phyloP scores from a whole-genome alignment of 2,888 invertebrate genomes.

The Epistrophe eligans region DNA sequence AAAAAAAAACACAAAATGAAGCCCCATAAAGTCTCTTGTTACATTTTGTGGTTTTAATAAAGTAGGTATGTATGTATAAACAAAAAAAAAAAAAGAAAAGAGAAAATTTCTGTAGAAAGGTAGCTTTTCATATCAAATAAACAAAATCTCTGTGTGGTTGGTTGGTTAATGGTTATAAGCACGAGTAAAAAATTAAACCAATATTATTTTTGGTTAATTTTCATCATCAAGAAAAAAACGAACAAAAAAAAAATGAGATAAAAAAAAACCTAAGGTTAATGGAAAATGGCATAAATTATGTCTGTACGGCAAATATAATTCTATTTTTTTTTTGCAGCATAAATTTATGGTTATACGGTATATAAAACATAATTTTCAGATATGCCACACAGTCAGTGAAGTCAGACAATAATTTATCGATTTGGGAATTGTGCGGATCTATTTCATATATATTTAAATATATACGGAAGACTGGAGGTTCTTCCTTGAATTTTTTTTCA shows the following conservation, averaged over 20 bases:
- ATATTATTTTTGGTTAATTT: conserved; percentile 30
- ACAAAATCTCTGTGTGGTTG: background rate
- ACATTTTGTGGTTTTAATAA: conserved; percentile 18
- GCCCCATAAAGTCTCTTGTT: conserved; percentile 19
- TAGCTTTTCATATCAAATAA: conserved; percentile 10
- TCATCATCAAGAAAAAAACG: background rate
- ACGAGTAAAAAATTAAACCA: conserved; percentile 19
- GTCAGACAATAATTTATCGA: conserved; percentile 65
- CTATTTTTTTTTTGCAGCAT: conserved; percentile 11
- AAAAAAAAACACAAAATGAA: background rate
- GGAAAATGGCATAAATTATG: conserved; percentile 38
- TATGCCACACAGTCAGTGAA: conserved; percentile 41
- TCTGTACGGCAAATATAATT: conserved; percentile 18
- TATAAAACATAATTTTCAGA: conserved; percentile 57
- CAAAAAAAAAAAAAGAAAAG: no score
- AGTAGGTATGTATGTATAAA: no score
- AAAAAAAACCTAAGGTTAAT: conserved; percentile 31
- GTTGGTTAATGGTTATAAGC: conserved; percentile 5
- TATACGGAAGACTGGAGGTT: background rate
- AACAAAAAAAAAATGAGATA: conserved; percentile 7
- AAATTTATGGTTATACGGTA: conserved; percentile 52
- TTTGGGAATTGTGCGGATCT: conserved; percentile 48
- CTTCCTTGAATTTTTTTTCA: background rate
- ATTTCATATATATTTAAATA: conserved; percentile 31
- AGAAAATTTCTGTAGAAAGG: background rate